A percentile compares a stretch with the other conserved stretches of the same genome.
Evolutionary conservation across 30 jellyfish, hydroid and myxozoan genomes (phyloP).

Genomic region (Pseudorhiza aurosa): DNA sequence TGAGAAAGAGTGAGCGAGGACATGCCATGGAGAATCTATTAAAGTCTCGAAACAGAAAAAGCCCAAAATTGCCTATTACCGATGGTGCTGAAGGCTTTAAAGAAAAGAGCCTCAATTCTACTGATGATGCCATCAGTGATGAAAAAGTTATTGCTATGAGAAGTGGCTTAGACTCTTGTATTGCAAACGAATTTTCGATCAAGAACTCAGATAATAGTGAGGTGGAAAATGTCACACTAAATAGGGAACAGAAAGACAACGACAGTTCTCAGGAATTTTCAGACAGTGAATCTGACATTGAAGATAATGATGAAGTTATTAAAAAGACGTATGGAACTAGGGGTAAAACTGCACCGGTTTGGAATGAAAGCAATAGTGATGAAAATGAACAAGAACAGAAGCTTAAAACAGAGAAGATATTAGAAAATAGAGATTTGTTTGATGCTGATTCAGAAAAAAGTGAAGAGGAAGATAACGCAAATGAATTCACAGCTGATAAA

Average conservation of each 20-base stretch:
- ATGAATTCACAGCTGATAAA: too few relatives aligned
- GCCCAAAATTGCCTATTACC: background rate
- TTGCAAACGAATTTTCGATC: background rate
- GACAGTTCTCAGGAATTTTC: background rate
- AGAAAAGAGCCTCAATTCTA: background rate
- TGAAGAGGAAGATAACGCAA: slow-evolving; percentile 9
- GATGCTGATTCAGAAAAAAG: slow-evolving; percentile 46
- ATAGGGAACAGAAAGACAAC: slow-evolving; percentile 7
- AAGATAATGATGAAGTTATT: background rate
- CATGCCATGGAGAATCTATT: slow-evolving; percentile 22
- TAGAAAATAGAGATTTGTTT: slow-evolving; percentile 28
- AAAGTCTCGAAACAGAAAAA: slow-evolving; percentile 16
- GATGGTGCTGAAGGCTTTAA: background rate
- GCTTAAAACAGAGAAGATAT: slow-evolving; percentile 6
- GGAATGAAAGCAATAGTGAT: background rate
- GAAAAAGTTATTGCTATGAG: background rate
- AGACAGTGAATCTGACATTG: slow-evolving; percentile 1
- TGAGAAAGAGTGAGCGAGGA: slow-evolving; percentile 3
- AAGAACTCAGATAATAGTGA: background rate
- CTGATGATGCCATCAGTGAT: background rate
- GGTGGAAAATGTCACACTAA: background rate
- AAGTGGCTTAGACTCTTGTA: background rate
- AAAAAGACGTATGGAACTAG: slow-evolving; percentile 30
- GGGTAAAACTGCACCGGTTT: background rate
- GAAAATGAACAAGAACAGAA: slow-evolving; percentile 24